Evolutionary conservation across 2,113 vertebrate species (phyloP), one percentile per base, ranked within the genome.

Genomic region (Semnornis frantzii): DNA sequence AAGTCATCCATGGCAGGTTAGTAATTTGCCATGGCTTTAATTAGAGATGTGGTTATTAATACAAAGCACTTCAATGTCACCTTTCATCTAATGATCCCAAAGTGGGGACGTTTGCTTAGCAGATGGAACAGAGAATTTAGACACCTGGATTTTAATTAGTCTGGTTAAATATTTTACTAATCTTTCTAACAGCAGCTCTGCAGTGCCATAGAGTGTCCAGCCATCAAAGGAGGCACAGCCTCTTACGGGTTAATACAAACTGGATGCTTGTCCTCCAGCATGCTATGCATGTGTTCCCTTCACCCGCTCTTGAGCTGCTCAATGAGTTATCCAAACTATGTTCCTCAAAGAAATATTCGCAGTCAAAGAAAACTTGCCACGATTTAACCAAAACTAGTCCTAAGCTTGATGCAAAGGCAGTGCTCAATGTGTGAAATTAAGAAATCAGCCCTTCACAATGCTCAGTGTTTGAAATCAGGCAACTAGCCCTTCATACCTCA

Each of bases 11-110:
- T 63, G 81, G 91, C 80, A 91, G 85, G 94, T 84, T 94, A 93
- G 79, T 96, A 96, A 95, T 95, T 96, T 96, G 85, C 77, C 17
- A 2, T 55, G 91, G 80, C 92, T 96, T 96, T 96, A 95, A 97
- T 96, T 97, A 96, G 95, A 90, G 87, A 92, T 94, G 90, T 59
- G 55, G 90, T 94, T 97, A 95, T 97, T 97, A 96, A 97, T 97
- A 94, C 39, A 86, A 84, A 70, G 59, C 82, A 78, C 39, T 95
- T 96, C 92, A 97, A 95, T 94, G 95, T 96, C 93, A 96, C 96
- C 95, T 96, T 91, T 95, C 87, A 78, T 94, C 73, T 81, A 86
- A 94, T 34, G 76, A 93, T 95, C 69, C 85, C 85, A 84, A 86
- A 88, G 92, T 86, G 65, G 34, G 85, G 79, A 92, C 80, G 75